These are phyloP conservation scores for Tachina fera DNA, from an alignment of 2,888 invertebrate species.

Conservation along the genomic window DNA sequence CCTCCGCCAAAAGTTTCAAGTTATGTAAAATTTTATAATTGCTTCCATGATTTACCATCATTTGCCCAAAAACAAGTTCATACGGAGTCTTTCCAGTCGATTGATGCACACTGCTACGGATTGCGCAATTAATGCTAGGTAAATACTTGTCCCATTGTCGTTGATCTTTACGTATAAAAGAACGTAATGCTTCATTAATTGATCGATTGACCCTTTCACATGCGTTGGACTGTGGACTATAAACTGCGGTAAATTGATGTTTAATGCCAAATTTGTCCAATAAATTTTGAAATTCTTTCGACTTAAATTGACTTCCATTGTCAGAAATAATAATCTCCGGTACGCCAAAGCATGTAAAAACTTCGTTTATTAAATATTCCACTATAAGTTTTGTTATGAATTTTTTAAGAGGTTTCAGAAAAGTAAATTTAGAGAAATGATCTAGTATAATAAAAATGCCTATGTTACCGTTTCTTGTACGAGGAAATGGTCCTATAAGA, in stretches of 20 bases:
- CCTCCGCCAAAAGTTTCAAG: not conserved
- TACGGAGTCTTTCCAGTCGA: not conserved
- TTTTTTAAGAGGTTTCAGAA: constrained; percentile 1
- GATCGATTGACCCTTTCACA: not conserved
- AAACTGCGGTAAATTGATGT: constrained; percentile 2
- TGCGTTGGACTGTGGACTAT: constrained; percentile 18
- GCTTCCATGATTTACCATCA: constrained; percentile 1
- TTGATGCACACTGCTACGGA: constrained; percentile 1
- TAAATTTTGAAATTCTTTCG: not conserved
- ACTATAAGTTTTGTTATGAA: not conserved
- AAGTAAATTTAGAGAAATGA: not conserved
- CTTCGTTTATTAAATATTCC: constrained; percentile 1
- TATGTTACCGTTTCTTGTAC: constrained; percentile 1
- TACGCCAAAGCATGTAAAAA: constrained; percentile 10
- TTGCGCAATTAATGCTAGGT: constrained; percentile 1
- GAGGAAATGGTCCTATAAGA: constrained; percentile 5
- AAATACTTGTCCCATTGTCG: not conserved
- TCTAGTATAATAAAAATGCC: not conserved
- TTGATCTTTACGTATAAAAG: not conserved
- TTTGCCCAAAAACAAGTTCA: constrained; percentile 10
- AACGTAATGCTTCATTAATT: constrained; percentile 7
- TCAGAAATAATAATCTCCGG: not conserved
- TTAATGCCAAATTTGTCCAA: not conserved
- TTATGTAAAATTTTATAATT: constrained; percentile 1
- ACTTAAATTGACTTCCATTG: constrained; percentile 11